Conservation (phyloP, 2,888 invertebrate genomes). For the Parascotia fuliginaria region DNA sequence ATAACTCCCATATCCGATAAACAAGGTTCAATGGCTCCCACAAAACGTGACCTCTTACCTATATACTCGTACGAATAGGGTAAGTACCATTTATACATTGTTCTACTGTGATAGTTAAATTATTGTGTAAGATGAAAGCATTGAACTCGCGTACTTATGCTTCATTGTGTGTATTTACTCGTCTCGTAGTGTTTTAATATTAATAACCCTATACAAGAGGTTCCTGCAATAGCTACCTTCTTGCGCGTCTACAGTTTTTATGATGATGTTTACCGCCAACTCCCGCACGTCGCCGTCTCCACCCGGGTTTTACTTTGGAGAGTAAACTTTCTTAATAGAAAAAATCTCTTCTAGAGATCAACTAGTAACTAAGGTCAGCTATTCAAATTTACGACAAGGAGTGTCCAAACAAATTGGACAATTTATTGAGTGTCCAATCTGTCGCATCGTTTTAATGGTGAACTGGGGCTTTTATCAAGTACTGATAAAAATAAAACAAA, state of each 20-base stretch:
- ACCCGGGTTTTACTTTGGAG: constrained; percentile 49
- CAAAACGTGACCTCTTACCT: constrained; percentile 19
- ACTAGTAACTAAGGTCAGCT: constrained; percentile 26
- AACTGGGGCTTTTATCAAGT: neutral
- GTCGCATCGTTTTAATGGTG: constrained; percentile 21
- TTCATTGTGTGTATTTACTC: constrained; percentile 68
- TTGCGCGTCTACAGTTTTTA: constrained; percentile 69
- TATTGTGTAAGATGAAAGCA: constrained; percentile 47
- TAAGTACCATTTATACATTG: constrained; percentile 6
- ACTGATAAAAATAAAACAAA: neutral
- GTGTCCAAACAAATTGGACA: constrained; percentile 11
- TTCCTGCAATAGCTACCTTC: constrained; percentile 58
- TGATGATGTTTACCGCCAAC: constrained; percentile 76
- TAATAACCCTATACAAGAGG: constrained; percentile 76
- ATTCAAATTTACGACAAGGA: constrained; percentile 31
- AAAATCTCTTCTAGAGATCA: constrained; percentile 34
- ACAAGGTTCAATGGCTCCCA: constrained; percentile 26
- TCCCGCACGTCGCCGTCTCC: constrained; percentile 51
- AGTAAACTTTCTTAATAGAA: constrained; percentile 55
- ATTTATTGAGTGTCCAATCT: constrained; percentile 2
- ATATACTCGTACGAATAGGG: neutral
- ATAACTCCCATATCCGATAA: constrained; percentile 21
- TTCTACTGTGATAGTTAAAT: neutral
- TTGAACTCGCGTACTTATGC: constrained; percentile 54
- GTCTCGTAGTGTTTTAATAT: constrained; percentile 74